Base-by-base conservation (phyloP, 2,113 vertebrate genomes). In the Pomatostomus ruficeps region DNA sequence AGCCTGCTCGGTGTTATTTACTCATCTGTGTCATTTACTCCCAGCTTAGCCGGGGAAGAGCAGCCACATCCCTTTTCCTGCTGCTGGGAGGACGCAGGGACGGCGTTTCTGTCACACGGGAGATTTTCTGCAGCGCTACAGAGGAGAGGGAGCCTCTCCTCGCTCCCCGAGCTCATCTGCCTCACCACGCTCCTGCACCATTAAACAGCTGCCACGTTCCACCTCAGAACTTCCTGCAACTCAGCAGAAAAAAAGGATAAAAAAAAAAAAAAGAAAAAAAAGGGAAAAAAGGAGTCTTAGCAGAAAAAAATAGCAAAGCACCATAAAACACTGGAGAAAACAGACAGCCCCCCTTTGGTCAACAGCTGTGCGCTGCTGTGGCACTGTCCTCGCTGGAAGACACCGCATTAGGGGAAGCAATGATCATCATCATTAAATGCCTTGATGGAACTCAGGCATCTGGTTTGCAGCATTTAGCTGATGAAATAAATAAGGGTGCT, bases 401-500 rank as follows among this genome's bases (percentile, higher is more conserved):
- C n/a, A 28, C 92, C 31, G 28, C 65, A 28, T 81, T 93, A 94
- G 94, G 73, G 73, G 75, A 89, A 96, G 95, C 70, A 51, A 89
- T 59, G 51, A n/a, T 95, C 36, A 62, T 91, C 90, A 88, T 51
- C 93, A 55, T 76, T 94, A 88, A 94, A 62, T 16, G 83, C 92
- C 57, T 58, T 52, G 67, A 94, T 76, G 84, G 85, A 92, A 92
- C 65, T 24, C 62, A 52, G 91, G 93, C 93, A 94, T 89, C 87
- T 88, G 94, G 42, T 91, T 87, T 95, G 45, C 87, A 68, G 88
- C 75, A 29, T 91, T 93, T 92, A 81, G 92, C 88, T 97, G 96
- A 95, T 84, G 84, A 96, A 95, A 91, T 91, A 96, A 94, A 96
- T 46, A 83, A 96, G 92, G 95, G 86, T 95, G 96, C 94, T 94